Evolutionary conservation across 1,140 invertebrate species (phyloP).

Genomic region (Drosophila nebulosa): DNA sequence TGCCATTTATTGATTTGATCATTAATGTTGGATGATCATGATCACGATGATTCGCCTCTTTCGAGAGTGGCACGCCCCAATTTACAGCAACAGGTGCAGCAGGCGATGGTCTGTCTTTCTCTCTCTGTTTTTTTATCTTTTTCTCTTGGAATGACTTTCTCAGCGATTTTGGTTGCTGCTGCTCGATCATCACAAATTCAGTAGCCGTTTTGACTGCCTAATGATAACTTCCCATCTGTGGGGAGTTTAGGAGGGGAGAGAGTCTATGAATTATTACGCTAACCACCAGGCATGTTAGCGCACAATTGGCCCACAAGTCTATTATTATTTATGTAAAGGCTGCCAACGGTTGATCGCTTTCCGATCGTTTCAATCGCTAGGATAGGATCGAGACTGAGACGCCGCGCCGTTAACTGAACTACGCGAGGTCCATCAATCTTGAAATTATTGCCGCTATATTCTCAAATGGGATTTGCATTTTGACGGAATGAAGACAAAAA

Average conservation of each 20-base stretch:
- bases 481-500: background rate
- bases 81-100: slow-evolving; percentile 28
- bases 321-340: slow-evolving; percentile 74
- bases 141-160: slow-evolving; percentile 10
- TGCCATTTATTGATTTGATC: slow-evolving; percentile 73
- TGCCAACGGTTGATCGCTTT: slow-evolving; percentile 55
- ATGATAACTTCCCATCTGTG: slow-evolving; percentile 50
- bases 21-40: slow-evolving; percentile 73
- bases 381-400: slow-evolving; percentile 33
- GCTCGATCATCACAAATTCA: slow-evolving; percentile 59
- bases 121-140: background rate
- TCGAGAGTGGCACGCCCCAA: slow-evolving; percentile 58
- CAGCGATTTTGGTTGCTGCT: slow-evolving; percentile 5
- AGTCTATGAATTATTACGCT: slow-evolving; percentile 73
- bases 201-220: slow-evolving; percentile 76
- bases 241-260: background rate
- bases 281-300: slow-evolving; percentile 73
- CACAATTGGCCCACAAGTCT: slow-evolving; percentile 76
- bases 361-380: slow-evolving; percentile 19
- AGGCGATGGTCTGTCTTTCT: slow-evolving; percentile 24
- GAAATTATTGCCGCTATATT: slow-evolving; percentile 70
- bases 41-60: slow-evolving; percentile 34
- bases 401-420: slow-evolving; percentile 64
- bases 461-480: slow-evolving; percentile 47
- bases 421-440: slow-evolving; percentile 69